Conservation (phyloP, 2,113 vertebrate genomes). For the Australoheros scitulus region DNA sequence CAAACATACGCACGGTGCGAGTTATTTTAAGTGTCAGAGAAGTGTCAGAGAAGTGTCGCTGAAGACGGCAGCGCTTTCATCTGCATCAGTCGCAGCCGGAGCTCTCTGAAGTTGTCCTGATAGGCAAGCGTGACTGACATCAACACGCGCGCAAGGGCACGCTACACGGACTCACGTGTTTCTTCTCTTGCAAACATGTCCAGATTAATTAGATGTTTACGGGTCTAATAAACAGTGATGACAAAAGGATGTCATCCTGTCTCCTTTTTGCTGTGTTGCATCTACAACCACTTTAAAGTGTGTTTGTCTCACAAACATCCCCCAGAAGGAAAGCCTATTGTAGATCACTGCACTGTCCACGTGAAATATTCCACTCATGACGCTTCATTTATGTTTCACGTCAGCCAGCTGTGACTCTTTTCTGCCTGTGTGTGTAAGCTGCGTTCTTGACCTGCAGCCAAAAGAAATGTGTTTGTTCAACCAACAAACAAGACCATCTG, state of each 20-base stretch:
- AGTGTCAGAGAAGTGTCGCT: slow-evolving; percentile 38
- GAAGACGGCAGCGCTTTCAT: slow-evolving; percentile 55
- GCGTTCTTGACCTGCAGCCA: neutral
- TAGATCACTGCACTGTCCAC: neutral
- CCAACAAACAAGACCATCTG: neutral
- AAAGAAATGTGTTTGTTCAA: slow-evolving; percentile 5
- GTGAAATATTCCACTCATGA: neutral
- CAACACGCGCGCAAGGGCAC: neutral
- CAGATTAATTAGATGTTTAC: neutral
- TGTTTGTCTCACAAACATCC: neutral
- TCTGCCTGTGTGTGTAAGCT: neutral
- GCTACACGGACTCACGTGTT: neutral
- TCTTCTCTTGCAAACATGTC: neutral
- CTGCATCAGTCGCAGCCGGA: slow-evolving; percentile 1
- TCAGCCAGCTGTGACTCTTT: slow-evolving; percentile 31
- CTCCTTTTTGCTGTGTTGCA: neutral
- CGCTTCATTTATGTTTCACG: slow-evolving; percentile 16
- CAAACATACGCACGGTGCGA: slow-evolving; percentile 14
- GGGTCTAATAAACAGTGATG: neutral
- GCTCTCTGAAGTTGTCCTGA: slow-evolving; percentile 18
- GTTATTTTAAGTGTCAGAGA: slow-evolving; percentile 73
- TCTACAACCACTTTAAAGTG: slow-evolving; percentile 1
- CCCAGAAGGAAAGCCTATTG: neutral
- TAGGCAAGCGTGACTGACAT: slow-evolving; percentile 10
- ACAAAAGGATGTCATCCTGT: neutral